Conservation (phyloP, 2,888 invertebrate species). For the Hydriomena furcata region DNA sequence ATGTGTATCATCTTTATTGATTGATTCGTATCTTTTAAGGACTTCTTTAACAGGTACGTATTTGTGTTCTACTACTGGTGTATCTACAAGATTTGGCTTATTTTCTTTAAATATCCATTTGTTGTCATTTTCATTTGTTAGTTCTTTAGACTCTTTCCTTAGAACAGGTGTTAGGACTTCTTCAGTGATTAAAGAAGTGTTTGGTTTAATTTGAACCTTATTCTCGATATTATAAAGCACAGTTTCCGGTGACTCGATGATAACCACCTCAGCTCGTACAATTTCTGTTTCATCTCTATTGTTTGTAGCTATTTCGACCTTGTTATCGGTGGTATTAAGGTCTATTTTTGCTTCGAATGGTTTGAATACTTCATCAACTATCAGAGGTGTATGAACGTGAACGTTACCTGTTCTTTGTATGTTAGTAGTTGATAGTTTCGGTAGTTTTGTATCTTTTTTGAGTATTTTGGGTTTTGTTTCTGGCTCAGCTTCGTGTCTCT, state of each 20-base stretch:
- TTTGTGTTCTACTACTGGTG: conserved; percentile 10
- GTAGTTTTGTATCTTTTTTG: conserved; percentile 29
- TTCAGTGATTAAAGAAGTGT: conserved; percentile 10
- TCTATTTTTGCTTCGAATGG: conserved; percentile 27
- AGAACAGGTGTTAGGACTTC: conserved; percentile 12
- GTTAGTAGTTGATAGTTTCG: conserved; percentile 30
- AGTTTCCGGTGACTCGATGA: conserved; percentile 18
- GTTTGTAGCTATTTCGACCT: conserved; percentile 21
- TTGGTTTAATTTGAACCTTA: conserved; percentile 16
- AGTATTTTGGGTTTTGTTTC: conserved; percentile 1
- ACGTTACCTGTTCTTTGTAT: conserved; percentile 22
- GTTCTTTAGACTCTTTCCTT: conserved; percentile 6
- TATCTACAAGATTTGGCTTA: not conserved
- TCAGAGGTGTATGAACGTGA: conserved; percentile 47
- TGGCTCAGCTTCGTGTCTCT: conserved; percentile 41
- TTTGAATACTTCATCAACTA: conserved; percentile 56
- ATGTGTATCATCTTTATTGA: conserved; percentile 6
- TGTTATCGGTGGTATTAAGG: conserved; percentile 13
- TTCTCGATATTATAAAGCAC: conserved; percentile 22
- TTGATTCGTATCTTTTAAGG: conserved; percentile 16
- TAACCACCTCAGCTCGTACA: conserved; percentile 21
- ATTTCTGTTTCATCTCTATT: conserved; percentile 6
- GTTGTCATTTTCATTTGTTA: not conserved
- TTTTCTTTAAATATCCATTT: not conserved
- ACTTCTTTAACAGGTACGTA: conserved; percentile 16